Conservation (phyloP, 1,140 invertebrate genomes). For the Lepidurus couesii region DNA sequence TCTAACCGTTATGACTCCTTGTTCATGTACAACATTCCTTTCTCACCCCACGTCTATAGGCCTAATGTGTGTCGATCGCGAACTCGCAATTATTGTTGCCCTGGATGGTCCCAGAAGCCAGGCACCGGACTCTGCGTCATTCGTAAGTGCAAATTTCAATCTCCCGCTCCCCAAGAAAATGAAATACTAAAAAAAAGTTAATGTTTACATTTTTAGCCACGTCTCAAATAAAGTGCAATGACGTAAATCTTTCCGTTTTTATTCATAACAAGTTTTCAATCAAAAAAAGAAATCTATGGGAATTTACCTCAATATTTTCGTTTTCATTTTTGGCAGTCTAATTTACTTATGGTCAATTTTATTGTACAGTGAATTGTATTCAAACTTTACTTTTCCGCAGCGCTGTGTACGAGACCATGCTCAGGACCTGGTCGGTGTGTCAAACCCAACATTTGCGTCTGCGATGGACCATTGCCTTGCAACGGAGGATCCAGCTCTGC, state of each 20-base stretch:
- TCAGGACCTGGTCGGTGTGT: constrained; percentile 62
- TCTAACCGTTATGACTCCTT: no score
- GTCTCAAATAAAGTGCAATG: background rate
- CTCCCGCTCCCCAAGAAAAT: background rate
- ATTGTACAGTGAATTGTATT: constrained; percentile 22
- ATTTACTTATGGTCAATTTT: constrained; percentile 14
- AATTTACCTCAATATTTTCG: no score
- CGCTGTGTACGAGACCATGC: constrained; percentile 68
- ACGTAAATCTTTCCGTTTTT: background rate
- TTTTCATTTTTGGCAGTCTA: background rate
- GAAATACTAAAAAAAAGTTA: background rate
- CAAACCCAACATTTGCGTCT: constrained; percentile 74
- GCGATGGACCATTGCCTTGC: constrained; percentile 51
- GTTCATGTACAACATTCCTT: background rate
- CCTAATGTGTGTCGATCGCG: constrained; percentile 70
- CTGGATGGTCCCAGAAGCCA: constrained; percentile 68
- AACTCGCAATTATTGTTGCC: constrained; percentile 67
- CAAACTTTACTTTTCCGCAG: constrained; percentile 49
- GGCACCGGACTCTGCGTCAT: constrained; percentile 67
- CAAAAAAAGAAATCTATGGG: no score
- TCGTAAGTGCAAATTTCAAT: constrained; percentile 59
- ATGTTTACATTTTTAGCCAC: background rate
- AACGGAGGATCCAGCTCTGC: constrained; percentile 37
- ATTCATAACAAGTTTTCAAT: no score
- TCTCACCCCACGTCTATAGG: constrained; percentile 46